Base-by-base conservation (phyloP, 2,113 vertebrate species). In the Heteronetta atricapilla region DNA sequence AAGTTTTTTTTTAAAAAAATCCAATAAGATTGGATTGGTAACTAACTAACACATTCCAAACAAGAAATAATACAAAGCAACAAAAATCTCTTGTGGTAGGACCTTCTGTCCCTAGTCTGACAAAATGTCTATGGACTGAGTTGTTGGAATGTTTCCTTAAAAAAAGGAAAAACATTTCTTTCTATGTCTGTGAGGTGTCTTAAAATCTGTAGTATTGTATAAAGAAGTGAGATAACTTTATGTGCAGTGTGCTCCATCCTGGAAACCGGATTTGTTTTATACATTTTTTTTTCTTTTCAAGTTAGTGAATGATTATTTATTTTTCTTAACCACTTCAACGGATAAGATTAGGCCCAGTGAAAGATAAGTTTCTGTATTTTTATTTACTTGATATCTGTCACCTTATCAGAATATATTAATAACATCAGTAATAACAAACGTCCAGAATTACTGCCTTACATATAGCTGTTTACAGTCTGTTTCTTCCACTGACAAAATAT, bases 401-500 rank as follows among this genome's bases (percentile, higher is more conserved):
- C 9, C 2, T 76, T 10, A 53, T n/a, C 34, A 34, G 7, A 88
- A 59, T 13, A 53, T 26, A 58, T 11, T 21, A 38, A n/a, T 23
- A 73, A 76, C 21, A 86, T 31, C 52, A 76, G 56, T 10, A 79
- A 23, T 18, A 70, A 50, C 5, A 40, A 28, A 85, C 81, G 38
- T 50, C 20, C 19, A 59, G 94, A 88, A 86, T 68, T 38, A 17
- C 19, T 81, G 21, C 13, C 44, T 81, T 77, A 18, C 18, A 42
- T 63, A n/a, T 42, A 70, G 13, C 42, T 88, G 13, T 82, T 93
- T 77, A 85, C 25, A 82, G 25, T 55, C 73, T 55, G n/a, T 21
- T 82, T 86, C 79, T 94, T 52, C 38, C 56, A 90, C 33, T 84
- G 42, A 44, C 13, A 92, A 97, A 86, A 82, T 86, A 94, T 93